These are phyloP conservation scores for Aplysina aerophoba DNA, from an alignment of 37 sponge, comb jelly and placozoan species.

Conservation along the genomic window DNA sequence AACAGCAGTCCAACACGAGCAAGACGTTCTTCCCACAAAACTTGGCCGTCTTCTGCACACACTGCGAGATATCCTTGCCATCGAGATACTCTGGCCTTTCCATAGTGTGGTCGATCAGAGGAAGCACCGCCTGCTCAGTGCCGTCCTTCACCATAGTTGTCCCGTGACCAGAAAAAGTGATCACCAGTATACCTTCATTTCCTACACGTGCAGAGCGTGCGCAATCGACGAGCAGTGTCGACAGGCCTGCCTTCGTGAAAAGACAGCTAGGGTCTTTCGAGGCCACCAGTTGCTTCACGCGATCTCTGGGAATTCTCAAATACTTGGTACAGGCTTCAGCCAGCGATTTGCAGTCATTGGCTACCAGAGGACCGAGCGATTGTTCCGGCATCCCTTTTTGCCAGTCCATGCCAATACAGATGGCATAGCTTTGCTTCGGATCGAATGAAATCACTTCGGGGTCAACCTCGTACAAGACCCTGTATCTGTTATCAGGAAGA, in stretches of 20 bases:
- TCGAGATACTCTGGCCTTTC: background rate
- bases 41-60: slow-evolving; percentile 1
- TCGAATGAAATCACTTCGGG: slow-evolving; percentile 5
- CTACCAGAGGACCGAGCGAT: background rate
- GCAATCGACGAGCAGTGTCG: background rate
- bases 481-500: background rate
- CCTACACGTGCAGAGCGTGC: slow-evolving; percentile 12
- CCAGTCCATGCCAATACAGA: slow-evolving; percentile 6
- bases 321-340: background rate
- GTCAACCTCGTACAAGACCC: background rate
- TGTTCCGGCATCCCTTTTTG: background rate
- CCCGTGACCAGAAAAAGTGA: slow-evolving; percentile 30
- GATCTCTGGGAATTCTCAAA: background rate
- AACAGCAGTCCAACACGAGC: slow-evolving; percentile 28
- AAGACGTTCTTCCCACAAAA: slow-evolving; percentile 21
- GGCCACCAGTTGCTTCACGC: background rate
- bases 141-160: background rate
- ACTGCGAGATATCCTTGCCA: background rate
- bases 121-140: slow-evolving; percentile 2
- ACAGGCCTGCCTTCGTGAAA: background rate
- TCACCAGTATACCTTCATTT: background rate
- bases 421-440: slow-evolving; percentile 20
- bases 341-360: background rate
- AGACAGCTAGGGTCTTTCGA: slow-evolving; percentile 5
- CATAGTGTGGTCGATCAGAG: slow-evolving; percentile 7